These are phyloP conservation scores for Brenthis ino DNA, from an alignment of 2,888 invertebrate genomes.

Conservation along the genomic window DNA sequence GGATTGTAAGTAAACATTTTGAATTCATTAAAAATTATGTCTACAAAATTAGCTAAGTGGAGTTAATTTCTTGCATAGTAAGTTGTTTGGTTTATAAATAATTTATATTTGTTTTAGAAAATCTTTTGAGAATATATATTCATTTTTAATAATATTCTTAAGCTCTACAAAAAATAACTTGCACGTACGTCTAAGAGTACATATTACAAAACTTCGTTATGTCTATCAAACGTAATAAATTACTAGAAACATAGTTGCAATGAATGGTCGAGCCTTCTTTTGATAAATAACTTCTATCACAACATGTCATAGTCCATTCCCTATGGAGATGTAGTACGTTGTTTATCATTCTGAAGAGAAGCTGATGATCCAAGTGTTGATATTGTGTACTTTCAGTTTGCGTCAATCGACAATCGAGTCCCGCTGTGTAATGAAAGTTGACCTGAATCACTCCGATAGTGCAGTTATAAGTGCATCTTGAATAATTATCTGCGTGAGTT, in stretches of 20 bases:
- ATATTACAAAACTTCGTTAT: no score
- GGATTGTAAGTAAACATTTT: not conserved
- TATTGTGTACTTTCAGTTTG: conserved; percentile 19
- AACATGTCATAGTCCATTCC: not conserved
- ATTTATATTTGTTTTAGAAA: no score
- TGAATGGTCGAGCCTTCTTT: not conserved
- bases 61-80: no score
- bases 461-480: conserved; percentile 29
- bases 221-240: no score
- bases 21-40: not conserved
- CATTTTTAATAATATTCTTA: no score
- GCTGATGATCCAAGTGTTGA: conserved; percentile 18
- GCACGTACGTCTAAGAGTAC: no score
- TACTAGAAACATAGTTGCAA: not conserved
- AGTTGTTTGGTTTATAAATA: no score
- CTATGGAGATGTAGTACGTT: not conserved
- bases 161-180: no score
- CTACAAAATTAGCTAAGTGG: no score
- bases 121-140: no score
- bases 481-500: conserved; percentile 35
- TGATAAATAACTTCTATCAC: conserved; percentile 1
- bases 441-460: conserved; percentile 10
- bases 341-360: conserved; percentile 21
- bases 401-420: conserved; percentile 1
- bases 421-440: conserved; percentile 8